A percentile compares a stretch with the other conserved stretches of the same genome.
Evolutionary conservation across 1,140 invertebrate genomes (phyloP).

Genomic region (Drosophila cardini): DNA sequence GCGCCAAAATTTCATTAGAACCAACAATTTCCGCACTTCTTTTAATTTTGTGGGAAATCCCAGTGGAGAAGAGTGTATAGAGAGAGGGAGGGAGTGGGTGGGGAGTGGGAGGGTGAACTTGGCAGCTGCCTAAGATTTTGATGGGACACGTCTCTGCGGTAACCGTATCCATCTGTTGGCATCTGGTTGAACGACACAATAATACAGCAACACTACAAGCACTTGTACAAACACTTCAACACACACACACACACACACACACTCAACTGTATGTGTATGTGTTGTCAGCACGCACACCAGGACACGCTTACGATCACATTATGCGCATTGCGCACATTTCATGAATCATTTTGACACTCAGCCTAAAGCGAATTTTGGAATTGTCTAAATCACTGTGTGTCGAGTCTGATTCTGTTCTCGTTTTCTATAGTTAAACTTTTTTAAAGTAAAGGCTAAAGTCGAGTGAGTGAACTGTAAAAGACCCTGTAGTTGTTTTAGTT

Average conservation of each 20-base stretch:
- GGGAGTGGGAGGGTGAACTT: background rate
- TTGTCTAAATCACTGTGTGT: background rate
- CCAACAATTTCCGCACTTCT: conserved; percentile 34
- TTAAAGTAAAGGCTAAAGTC: too few species aligned
- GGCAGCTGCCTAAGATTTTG: conserved; percentile 33
- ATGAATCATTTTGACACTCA: conserved; percentile 39
- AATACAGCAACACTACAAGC: conserved; percentile 1
- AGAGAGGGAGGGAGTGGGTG: background rate
- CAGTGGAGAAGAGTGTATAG: too few species aligned
- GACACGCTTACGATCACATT: conserved; percentile 41
- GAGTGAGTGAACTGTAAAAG: too few species aligned
- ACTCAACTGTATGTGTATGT: background rate
- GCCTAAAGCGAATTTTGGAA: background rate
- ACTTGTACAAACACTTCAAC: background rate
- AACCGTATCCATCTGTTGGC: conserved; percentile 23
- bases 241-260: background rate
- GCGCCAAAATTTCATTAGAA: conserved; percentile 71
- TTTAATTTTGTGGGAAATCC: conserved; percentile 10
- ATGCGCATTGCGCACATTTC: conserved; percentile 28
- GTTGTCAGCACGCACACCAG: conserved; percentile 19
- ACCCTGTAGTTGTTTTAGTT: too few species aligned
- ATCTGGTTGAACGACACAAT: conserved; percentile 25
- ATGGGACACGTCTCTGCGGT: conserved; percentile 34
- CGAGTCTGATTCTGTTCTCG: too few species aligned
- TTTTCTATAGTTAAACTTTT: too few species aligned